These are phyloP conservation scores for Crematogaster levior DNA, from an alignment of 2,888 invertebrate species.

Conservation along the genomic window DNA sequence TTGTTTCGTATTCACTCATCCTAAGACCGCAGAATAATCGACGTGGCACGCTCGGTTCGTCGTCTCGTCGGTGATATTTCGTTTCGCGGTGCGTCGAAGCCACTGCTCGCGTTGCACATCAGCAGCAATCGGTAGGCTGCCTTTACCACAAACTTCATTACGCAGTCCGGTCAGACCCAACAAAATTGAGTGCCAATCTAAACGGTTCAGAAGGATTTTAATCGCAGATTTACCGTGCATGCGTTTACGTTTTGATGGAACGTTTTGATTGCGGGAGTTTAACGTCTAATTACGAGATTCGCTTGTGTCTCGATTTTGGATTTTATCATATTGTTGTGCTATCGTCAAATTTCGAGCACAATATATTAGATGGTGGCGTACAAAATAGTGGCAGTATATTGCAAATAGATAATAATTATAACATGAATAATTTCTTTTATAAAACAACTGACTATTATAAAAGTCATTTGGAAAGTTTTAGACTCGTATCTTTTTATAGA, in stretches of 20 bases:
- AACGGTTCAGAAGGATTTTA: constrained; percentile 41
- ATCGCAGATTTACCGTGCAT: constrained; percentile 32
- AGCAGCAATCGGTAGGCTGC: constrained; percentile 21
- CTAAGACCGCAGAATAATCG: constrained; percentile 38
- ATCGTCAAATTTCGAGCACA: background rate
- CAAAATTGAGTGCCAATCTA: constrained; percentile 56
- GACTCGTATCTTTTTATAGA: background rate
- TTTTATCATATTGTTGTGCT: constrained; percentile 12
- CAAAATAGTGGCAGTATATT: background rate
- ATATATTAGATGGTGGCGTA: background rate
- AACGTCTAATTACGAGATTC: constrained; percentile 6
- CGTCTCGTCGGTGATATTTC: constrained; percentile 38
- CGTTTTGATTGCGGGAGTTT: constrained; percentile 30
- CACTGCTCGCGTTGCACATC: constrained; percentile 49
- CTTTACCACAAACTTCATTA: constrained; percentile 62
- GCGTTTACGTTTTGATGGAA: constrained; percentile 23
- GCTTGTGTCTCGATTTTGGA: background rate
- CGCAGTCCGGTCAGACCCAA: constrained; percentile 46
- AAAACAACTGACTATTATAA: background rate
- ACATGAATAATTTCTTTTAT: constrained; percentile 11
- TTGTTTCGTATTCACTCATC: background rate
- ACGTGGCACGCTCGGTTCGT: constrained; percentile 1
- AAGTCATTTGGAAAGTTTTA: background rate
- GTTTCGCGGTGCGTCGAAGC: constrained; percentile 43
- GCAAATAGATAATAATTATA: background rate